phyloP scores from a whole-genome alignment of 2,797 vertebrate genomes.

The Schizopygopsis malacanthus region DNA sequence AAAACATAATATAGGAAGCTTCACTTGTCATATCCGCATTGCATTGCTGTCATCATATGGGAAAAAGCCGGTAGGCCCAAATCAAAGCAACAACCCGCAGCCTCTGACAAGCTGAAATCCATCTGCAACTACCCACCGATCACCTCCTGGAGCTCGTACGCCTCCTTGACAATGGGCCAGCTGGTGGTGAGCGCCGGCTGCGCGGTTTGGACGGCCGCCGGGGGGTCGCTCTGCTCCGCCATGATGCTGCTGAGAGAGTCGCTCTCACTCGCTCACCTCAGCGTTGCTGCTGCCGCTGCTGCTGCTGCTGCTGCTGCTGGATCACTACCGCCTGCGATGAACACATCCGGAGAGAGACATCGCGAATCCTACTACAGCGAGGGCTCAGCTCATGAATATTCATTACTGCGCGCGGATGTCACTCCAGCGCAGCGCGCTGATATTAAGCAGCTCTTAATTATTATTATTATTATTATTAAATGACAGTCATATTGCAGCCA shows the following conservation, averaged over 20 bases:
- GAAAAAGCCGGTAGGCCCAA: constrained; percentile 82
- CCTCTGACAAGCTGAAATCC: not conserved
- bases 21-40: constrained; percentile 78
- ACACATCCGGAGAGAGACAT: constrained; percentile 76
- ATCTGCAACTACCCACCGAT: constrained; percentile 87
- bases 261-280: constrained; percentile 72
- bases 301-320: constrained; percentile 57
- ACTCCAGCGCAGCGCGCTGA: not conserved
- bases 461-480: too few species aligned
- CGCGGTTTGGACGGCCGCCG: constrained; percentile 82
- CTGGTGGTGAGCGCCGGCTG: constrained; percentile 75
- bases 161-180: constrained; percentile 96
- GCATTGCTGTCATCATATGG: constrained; percentile 54
- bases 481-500: too few species aligned
- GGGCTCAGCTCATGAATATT: constrained; percentile 26
- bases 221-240: constrained; percentile 91
- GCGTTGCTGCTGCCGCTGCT: constrained; percentile 64
- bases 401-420: not conserved
- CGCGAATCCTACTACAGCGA: constrained; percentile 30
- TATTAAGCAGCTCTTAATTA: not conserved
- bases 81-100: constrained; percentile 58
- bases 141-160: constrained; percentile 97
- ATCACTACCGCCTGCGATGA: constrained; percentile 61
- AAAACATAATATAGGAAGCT: not conserved
- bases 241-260: constrained; percentile 82